Evolutionary conservation across 92 coral and sea anemone species (phyloP).

Genomic region (Isaurus tuberculatus): DNA sequence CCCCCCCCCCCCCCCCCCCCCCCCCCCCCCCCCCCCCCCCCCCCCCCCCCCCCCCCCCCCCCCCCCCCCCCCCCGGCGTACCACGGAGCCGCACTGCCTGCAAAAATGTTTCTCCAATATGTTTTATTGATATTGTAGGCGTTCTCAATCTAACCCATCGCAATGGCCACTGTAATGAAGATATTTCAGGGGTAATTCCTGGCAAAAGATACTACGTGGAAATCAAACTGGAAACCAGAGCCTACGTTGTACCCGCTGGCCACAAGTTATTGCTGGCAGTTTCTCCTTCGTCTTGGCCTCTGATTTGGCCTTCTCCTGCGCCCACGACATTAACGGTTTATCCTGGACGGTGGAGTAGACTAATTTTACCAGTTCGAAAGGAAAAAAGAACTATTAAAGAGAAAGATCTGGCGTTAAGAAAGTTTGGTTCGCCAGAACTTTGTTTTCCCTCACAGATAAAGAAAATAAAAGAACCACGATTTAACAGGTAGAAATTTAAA

Average conservation of each 20-base stretch:
- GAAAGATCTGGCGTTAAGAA: conserved; percentile 53
- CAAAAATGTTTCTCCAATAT: neutral
- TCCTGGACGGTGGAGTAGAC: conserved; percentile 59
- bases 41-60: too few species aligned
- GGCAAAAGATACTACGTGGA: conserved; percentile 50
- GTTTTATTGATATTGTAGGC: conserved; percentile 35
- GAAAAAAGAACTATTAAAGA: conserved; percentile 11
- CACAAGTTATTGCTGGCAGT: conserved; percentile 81
- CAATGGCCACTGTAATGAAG: conserved; percentile 68
- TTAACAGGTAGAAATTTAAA: conserved; percentile 20
- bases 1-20: too few species aligned
- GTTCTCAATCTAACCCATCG: conserved; percentile 76
- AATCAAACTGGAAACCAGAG: conserved; percentile 66
- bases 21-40: too few species aligned
- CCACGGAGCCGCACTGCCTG: neutral
- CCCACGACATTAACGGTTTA: conserved; percentile 62
- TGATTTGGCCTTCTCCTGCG: conserved; percentile 82
- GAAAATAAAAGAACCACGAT: conserved; percentile 53
- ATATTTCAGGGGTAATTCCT: conserved; percentile 57
- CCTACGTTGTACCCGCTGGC: conserved; percentile 69
- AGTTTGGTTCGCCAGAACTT: conserved; percentile 50
- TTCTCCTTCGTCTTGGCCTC: conserved; percentile 82
- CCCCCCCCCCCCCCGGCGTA: too few species aligned
- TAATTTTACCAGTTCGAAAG: conserved; percentile 68
- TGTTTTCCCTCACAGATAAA: conserved; percentile 33